phyloP scores from a whole-genome alignment of 2,113 vertebrate species.

The Mirounga angustirostris region DNA sequence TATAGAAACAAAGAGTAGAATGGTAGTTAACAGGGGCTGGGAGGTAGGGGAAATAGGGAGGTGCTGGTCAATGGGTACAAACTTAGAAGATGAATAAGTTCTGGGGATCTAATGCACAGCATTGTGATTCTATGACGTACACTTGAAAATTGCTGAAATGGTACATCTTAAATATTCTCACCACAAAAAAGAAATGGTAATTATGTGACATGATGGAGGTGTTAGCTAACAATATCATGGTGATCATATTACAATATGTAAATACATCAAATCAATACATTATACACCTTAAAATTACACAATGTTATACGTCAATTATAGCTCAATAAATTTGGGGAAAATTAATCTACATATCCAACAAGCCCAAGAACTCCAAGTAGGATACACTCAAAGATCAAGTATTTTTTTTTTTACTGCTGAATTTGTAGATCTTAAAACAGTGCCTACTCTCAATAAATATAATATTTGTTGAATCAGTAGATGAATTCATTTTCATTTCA shows the following conservation, averaged over 20 bases:
- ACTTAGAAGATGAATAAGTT: background rate
- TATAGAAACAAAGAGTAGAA: background rate
- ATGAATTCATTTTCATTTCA: background rate
- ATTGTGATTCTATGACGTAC: background rate
- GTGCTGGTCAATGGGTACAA: background rate
- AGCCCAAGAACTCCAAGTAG: background rate
- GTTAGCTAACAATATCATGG: background rate
- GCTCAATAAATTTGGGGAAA: background rate
- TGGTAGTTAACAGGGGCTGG: background rate
- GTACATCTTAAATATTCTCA: slow-evolving; percentile 6
- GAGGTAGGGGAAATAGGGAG: background rate
- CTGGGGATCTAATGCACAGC: background rate
- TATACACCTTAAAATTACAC: background rate
- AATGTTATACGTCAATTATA: background rate
- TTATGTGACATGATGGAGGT: background rate
- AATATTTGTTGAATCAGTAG: background rate
- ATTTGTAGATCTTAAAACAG: background rate
- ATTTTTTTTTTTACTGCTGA: background rate
- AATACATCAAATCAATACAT: background rate
- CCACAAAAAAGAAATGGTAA: background rate
- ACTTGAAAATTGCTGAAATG: background rate
- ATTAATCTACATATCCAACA: background rate
- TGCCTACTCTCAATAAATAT: background rate
- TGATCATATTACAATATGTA: background rate
- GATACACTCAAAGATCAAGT: background rate